phyloP scores from a whole-genome alignment of 2,113 vertebrate species.

The Lanius ludovicianus region DNA sequence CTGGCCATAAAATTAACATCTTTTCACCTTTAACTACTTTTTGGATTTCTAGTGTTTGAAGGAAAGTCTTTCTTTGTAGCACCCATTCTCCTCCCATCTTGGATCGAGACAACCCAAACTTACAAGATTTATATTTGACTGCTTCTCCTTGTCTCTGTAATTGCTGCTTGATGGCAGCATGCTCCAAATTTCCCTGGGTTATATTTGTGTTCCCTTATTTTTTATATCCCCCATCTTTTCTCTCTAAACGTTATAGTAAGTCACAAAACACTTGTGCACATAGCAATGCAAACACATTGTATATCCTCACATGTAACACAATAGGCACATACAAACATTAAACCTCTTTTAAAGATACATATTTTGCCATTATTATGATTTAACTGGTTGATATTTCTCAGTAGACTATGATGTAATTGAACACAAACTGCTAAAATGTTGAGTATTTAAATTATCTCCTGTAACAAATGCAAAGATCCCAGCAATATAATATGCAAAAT shows the following conservation, averaged over 20 bases:
- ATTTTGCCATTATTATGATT: background rate
- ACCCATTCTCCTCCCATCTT: background rate
- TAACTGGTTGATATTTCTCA: background rate
- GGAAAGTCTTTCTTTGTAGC: background rate
- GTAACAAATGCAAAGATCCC: background rate
- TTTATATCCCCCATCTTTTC: background rate
- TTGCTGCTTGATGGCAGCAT: background rate
- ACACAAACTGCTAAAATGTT: background rate
- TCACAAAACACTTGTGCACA: background rate
- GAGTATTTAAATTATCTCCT: background rate
- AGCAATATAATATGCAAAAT: background rate
- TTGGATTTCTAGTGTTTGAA: background rate
- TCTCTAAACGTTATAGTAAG: background rate
- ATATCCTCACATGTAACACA: background rate
- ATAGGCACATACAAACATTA: background rate
- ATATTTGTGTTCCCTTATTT: background rate
- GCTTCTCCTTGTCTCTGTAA: background rate
- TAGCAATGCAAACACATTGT: background rate
- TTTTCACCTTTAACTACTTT: background rate
- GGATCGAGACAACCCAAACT: background rate
- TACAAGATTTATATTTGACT: background rate
- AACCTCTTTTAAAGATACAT: background rate
- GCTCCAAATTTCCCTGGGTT: background rate
- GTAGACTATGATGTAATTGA: background rate
- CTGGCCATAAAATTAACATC: background rate